Base-by-base conservation (phyloP, 2,797 vertebrate genomes). In the Yasuhikotakia modesta region DNA sequence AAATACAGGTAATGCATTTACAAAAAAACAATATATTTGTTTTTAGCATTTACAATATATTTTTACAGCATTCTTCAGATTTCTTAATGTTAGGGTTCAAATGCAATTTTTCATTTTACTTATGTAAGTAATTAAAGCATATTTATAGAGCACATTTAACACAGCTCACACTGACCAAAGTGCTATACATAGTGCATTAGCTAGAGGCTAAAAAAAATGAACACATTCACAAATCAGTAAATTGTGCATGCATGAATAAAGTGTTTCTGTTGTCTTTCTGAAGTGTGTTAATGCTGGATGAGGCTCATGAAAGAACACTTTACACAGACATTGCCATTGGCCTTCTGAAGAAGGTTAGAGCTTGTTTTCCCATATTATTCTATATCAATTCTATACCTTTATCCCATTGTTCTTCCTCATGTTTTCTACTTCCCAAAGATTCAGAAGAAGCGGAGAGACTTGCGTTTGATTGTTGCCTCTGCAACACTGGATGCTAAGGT, bases 401-500 rank as follows among this genome's bases (percentile, higher is more conserved):
- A 0, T 11, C 5, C 35, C 43, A 55, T 48, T 11, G 14, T 22
- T 55, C 30, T 69, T 6, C 48, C 21, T 8, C 58, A 24, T n/a
- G 69, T 55, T 50, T 72, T 27, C 27, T 27, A 2, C 27, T 53
- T 10, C 80, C 76, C 45, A 21, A 77, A 99, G 98, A 92, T 99
- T 90, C 98, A 98, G 86, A 99, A 95, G 90, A 99, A 99, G 81
- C 93, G 98, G 76, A 93, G 94, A 60, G 97, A 99, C 87, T 93
- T 99, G 82, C 92, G 97, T 27, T 80, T 99, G 86, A 97, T 99
- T 32, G 95, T 99, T 69, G 95, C 98, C 71, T 99, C 98, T 46
- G 98, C 98, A 63, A 99, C 97, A 12, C 89, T 99, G 88, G 98
- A 99, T 87, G 98, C 98, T 81, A 97, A 99, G 96, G 98, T 99